A percentile compares a stretch with the other conserved stretches of the same genome.
These are phyloP conservation scores for Centropristis striata DNA, from an alignment of 2,113 vertebrate species.

Conservation along the genomic window DNA sequence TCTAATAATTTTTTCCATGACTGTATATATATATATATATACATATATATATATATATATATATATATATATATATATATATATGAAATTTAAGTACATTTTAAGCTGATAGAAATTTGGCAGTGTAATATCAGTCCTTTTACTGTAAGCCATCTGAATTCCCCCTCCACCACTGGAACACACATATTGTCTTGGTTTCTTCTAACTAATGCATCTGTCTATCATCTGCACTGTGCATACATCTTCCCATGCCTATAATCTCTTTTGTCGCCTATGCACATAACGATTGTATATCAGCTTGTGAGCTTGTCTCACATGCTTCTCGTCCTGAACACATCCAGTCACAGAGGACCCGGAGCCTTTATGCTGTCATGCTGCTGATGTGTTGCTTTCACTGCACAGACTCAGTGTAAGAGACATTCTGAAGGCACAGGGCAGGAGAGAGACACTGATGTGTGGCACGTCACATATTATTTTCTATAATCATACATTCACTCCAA, in stretches of 20 bases:
- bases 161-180: no score
- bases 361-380: not conserved
- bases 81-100: no score
- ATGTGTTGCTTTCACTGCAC: constrained; percentile 1
- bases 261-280: not conserved
- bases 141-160: no score
- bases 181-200: no score
- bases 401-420: not conserved
- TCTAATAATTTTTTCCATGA: no score
- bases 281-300: not conserved
- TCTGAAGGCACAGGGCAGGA: not conserved
- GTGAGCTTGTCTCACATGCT: not conserved
- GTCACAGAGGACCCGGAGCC: not conserved
- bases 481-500: constrained; percentile 41
- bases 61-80: no score
- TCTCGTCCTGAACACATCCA: not conserved
- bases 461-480: constrained; percentile 11
- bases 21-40: no score
- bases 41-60: no score
- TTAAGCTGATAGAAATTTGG: no score
- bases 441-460: not conserved
- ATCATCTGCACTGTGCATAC: not conserved
- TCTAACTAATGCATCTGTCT: not conserved
- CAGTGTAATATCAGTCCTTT: no score
- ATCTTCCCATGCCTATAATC: not conserved